These are phyloP conservation scores for Aleadryas rufinucha DNA, from an alignment of 2,113 vertebrate species.

Conservation along the genomic window DNA sequence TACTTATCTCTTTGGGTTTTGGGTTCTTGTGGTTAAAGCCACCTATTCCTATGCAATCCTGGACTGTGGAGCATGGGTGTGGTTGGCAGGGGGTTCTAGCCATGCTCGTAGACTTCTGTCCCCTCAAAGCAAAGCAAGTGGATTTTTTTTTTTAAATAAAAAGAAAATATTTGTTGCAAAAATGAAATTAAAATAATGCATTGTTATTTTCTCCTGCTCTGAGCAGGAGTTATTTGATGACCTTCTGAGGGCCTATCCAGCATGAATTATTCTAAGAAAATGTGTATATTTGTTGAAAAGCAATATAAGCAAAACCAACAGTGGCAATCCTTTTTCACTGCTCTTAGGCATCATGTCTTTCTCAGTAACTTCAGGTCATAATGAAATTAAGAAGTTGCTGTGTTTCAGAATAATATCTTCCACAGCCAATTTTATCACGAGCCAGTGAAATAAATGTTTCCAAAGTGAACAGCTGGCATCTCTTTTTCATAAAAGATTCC, in stretches of 20 bases:
- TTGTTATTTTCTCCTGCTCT: neutral
- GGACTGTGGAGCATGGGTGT: neutral
- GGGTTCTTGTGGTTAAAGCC: neutral
- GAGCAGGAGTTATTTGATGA: neutral
- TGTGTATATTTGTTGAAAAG: neutral
- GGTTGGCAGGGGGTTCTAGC: neutral
- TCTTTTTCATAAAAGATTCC: constrained; percentile 62
- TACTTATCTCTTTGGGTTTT: neutral
- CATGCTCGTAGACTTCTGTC: neutral
- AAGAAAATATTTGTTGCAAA: neutral
- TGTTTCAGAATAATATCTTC: constrained; percentile 50
- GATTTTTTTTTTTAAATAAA: neutral
- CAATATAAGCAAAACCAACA: neutral
- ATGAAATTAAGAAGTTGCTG: constrained; percentile 46
- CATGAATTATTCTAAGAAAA: neutral
- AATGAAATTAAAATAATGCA: neutral
- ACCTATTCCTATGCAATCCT: neutral
- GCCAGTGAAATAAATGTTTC: constrained; percentile 61
- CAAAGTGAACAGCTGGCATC: constrained; percentile 65
- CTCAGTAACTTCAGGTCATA: constrained; percentile 35
- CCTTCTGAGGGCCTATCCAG: neutral
- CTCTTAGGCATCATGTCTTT: neutral
- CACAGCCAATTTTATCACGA: constrained; percentile 37
- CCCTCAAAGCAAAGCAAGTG: neutral
- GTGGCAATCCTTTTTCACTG: neutral